Base-by-base conservation (phyloP, 2,113 vertebrate genomes). In the Rhabdornis inornatus region DNA sequence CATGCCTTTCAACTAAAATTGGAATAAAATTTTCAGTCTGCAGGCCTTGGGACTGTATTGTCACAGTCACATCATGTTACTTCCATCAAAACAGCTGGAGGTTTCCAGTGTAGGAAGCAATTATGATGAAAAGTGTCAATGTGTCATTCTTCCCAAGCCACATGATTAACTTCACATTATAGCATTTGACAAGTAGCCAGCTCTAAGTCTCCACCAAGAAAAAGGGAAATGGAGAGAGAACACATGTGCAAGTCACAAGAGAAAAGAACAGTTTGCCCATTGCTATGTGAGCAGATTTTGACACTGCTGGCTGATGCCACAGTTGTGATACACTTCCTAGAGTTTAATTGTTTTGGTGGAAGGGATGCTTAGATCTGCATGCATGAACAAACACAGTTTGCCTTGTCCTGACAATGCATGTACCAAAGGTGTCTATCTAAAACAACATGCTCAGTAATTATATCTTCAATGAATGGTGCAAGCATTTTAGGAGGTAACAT, bases 81-180 rank as follows among this genome's bases (percentile, higher is more conserved):
- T 97, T 92, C 76, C 84, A 88, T 57, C 37, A 92, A 86, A 96
- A 94, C 61, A 94, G 92, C 91, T 90, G 92, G 92, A 91, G 79
- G 56, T 94, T 97, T 95, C 91, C 87, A 84, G 87, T 64, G 84
- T 55, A 94, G 69, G 82, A 92, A 97, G 89, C 89, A 96, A 94
- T 96, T 96, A 96, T 61, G 79, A 92, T 81, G 75, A 96, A 59
- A 84, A 85, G 23, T 77, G 91, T 87, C 89, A 91, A 80, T 11
- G 55, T 95, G 93, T 90, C 94, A 87, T 52, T 95, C 85, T 94
- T 72, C 50, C 57, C 72, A 37, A 74, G 86, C 79, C 93, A 87
- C 94, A 89, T 33, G 37, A 84, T 94, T 92, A 66, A 79, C 72
- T 96, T 81, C 71, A 56, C 9, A 3, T 91, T 79, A 94, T 4